These are phyloP conservation scores for Elephantulus edwardii DNA, from an alignment of 2,113 vertebrate genomes.

Conservation along the genomic window DNA sequence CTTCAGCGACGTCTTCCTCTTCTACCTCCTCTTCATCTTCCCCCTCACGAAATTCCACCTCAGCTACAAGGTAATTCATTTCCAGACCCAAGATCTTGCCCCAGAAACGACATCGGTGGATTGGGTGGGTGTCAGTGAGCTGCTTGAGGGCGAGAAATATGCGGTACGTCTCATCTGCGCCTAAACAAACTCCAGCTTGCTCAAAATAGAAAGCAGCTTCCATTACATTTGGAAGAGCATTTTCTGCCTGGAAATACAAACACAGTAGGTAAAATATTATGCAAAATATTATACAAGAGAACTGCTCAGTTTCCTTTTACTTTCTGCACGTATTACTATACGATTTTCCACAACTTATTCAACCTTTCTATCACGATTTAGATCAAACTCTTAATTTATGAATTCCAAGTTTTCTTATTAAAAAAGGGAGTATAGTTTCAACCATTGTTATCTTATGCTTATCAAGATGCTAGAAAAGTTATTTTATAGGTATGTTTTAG, in stretches of 20 bases:
- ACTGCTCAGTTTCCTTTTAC: neutral
- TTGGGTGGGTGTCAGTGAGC: constrained; percentile 85
- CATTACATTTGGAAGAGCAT: constrained; percentile 89
- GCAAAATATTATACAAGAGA: neutral
- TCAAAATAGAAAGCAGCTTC: constrained; percentile 94
- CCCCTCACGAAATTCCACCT: constrained; percentile 88
- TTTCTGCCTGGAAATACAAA: constrained; percentile 84
- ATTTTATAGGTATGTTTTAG: neutral
- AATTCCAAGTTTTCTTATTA: neutral
- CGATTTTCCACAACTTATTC: neutral
- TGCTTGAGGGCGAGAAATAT: constrained; percentile 93
- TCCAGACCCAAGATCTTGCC: constrained; percentile 93
- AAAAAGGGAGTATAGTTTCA: neutral
- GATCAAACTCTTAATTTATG: neutral
- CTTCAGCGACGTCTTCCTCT: constrained; percentile 75
- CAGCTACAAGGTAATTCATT: constrained; percentile 92
- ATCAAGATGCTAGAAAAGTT: neutral
- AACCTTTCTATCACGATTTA: constrained; percentile 17
- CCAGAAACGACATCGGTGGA: constrained; percentile 93
- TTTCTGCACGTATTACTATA: constrained; percentile 4
- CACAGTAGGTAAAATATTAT: constrained; percentile 48
- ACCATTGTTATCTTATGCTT: neutral
- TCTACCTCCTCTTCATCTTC: constrained; percentile 88
- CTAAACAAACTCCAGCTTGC: constrained; percentile 92
- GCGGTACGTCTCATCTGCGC: constrained; percentile 90